Conservation (phyloP, 2,888 invertebrate genomes). For the Orthosia gracilis region DNA sequence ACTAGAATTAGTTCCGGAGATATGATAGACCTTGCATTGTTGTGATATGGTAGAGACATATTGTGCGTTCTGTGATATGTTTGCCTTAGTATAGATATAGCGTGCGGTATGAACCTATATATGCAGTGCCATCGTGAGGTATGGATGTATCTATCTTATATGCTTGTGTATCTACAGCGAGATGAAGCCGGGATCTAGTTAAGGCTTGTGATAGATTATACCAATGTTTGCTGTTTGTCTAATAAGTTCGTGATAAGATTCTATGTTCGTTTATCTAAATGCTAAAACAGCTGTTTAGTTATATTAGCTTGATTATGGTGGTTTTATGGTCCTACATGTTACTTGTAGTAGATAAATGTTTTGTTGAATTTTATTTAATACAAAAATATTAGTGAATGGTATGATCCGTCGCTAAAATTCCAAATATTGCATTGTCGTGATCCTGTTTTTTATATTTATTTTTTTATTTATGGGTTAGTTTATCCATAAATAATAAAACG, state of each 20-base stretch:
- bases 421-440: background rate
- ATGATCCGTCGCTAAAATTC: slow-evolving; percentile 3
- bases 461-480: background rate
- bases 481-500: background rate
- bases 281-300: background rate
- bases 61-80: slow-evolving; percentile 88
- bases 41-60: slow-evolving; percentile 77
- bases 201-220: slow-evolving; percentile 43
- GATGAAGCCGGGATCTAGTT: slow-evolving; percentile 28
- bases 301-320: background rate
- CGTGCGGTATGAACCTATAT: slow-evolving; percentile 87
- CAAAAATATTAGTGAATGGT: no score
- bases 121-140: slow-evolving; percentile 91
- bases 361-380: background rate
- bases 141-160: slow-evolving; percentile 77
- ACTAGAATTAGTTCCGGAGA: slow-evolving; percentile 70
- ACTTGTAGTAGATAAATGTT: background rate
- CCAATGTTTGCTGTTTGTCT: slow-evolving; percentile 40
- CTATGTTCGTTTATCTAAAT: slow-evolving; percentile 11
- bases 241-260: slow-evolving; percentile 20
- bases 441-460: background rate
- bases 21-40: slow-evolving; percentile 74
- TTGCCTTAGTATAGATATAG: slow-evolving; percentile 88
- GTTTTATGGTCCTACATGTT: background rate
- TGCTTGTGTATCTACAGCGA: slow-evolving; percentile 48